Percentiles rank a stretch among this genome's conserved stretches.
Evolutionary conservation across 2,113 vertebrate genomes (phyloP).

Genomic region (Oxyura jamaicensis): DNA sequence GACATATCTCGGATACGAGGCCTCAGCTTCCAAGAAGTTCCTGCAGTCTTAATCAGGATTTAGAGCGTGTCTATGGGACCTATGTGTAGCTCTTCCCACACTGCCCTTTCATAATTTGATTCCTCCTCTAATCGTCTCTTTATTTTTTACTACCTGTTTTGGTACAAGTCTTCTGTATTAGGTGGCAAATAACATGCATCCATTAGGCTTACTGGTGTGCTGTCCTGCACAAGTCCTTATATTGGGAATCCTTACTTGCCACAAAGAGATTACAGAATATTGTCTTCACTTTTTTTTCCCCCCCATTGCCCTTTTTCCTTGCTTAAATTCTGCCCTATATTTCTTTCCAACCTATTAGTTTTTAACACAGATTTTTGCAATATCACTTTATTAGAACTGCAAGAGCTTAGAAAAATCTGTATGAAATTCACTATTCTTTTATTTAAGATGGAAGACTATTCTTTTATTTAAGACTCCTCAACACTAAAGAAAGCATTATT

Average conservation of each 20-base stretch:
- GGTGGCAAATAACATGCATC: not conserved
- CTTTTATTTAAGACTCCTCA: slow-evolving; percentile 14
- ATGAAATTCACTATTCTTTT: not conserved
- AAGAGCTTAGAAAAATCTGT: not conserved
- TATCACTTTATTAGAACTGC: not conserved
- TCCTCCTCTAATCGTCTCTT: not conserved
- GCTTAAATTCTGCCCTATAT: not conserved
- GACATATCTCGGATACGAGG: not conserved
- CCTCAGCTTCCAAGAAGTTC: not conserved
- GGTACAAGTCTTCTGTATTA: not conserved
- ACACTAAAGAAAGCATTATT: not conserved
- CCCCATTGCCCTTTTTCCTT: not conserved
- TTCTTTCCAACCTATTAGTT: slow-evolving; percentile 10
- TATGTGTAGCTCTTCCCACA: not conserved
- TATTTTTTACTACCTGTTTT: not conserved
- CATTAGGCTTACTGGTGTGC: not conserved
- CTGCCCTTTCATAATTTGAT: not conserved
- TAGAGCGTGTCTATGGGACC: not conserved
- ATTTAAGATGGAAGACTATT: not conserved
- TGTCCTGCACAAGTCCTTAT: not conserved
- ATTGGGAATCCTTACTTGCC: not conserved
- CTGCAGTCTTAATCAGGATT: not conserved
- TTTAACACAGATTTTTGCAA: slow-evolving; percentile 11
- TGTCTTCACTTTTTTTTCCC: not conserved
- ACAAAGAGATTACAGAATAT: not conserved